phyloP scores from a whole-genome alignment of 2,113 vertebrate species.

The Oncorhynchus clarkii region DNA sequence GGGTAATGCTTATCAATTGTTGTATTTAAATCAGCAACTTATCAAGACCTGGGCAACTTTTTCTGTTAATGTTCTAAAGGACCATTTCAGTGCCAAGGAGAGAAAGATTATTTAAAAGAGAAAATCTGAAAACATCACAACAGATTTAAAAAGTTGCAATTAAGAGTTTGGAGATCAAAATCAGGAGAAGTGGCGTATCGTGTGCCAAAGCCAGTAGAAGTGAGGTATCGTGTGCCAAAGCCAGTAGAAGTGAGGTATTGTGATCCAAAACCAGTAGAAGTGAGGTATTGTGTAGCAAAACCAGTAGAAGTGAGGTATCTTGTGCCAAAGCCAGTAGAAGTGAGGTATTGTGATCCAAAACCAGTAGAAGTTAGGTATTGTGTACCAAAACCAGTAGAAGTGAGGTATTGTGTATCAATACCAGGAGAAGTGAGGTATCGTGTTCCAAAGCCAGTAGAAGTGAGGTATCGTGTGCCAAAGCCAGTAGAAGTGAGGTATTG shows the following conservation, averaged over 20 bases:
- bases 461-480: too few relatives aligned
- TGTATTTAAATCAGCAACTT: too few relatives aligned
- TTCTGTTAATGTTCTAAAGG: too few relatives aligned
- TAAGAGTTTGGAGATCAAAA: too few relatives aligned
- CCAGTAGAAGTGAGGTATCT: conserved; percentile 31
- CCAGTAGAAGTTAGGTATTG: conserved; percentile 23
- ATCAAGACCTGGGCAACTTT: too few relatives aligned
- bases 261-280: not conserved
- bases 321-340: conserved; percentile 41
- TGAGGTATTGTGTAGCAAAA: conserved; percentile 35
- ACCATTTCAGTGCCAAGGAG: not conserved
- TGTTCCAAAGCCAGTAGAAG: too few relatives aligned
- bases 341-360: conserved; percentile 28
- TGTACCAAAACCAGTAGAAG: conserved; percentile 42
- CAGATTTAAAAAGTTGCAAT: not conserved
- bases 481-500: too few relatives aligned
- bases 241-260: too few relatives aligned
- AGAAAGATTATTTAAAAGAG: not conserved
- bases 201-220: too few relatives aligned
- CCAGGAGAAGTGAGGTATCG: too few relatives aligned
- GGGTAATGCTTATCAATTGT: too few relatives aligned
- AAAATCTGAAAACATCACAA: not conserved
- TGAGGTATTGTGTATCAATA: not conserved
- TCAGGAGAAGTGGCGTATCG: too few relatives aligned
- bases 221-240: rapidly evolving